phyloP scores from a whole-genome alignment of 1,140 invertebrate species.

The Saccostrea echinata region DNA sequence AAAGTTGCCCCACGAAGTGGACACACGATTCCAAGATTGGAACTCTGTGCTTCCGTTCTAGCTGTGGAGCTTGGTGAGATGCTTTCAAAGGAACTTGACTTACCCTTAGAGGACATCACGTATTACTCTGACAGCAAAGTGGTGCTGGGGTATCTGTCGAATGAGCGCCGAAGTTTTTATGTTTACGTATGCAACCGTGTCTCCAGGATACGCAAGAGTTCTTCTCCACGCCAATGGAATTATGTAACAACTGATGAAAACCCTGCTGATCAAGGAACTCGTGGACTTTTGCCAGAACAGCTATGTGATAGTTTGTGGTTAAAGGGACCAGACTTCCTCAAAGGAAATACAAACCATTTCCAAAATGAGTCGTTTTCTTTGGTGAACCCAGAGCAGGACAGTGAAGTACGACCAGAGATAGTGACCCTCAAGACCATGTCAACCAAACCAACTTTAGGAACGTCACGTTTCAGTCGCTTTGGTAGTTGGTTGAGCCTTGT shows the following conservation, averaged over 20 bases:
- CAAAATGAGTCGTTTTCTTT: not conserved
- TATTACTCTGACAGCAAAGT: slow-evolving; percentile 38
- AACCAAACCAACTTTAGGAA: not conserved
- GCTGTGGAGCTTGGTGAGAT: slow-evolving; percentile 38
- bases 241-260: slow-evolving; percentile 47
- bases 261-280: slow-evolving; percentile 45
- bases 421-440: not conserved
- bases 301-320: slow-evolving; percentile 44
- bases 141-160: slow-evolving; percentile 44
- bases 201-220: slow-evolving; percentile 1
- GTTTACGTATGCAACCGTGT: slow-evolving; percentile 45
- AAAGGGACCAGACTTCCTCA: slow-evolving; percentile 25
- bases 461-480: slow-evolving; percentile 12
- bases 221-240: slow-evolving; percentile 41
- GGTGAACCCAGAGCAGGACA: slow-evolving; percentile 34
- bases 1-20: slow-evolving; percentile 47
- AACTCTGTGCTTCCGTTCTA: slow-evolving; percentile 54
- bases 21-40: slow-evolving; percentile 54
- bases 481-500: slow-evolving; percentile 27
- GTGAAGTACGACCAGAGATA: slow-evolving; percentile 28
- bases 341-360: too few relatives aligned
- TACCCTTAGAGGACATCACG: too few relatives aligned
- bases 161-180: slow-evolving; percentile 21
- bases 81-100: not conserved
- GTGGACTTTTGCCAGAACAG: slow-evolving; percentile 23